phyloP scores from a whole-genome alignment of 2,113 vertebrate genomes.

The Reinhardtius hippoglossoides region DNA sequence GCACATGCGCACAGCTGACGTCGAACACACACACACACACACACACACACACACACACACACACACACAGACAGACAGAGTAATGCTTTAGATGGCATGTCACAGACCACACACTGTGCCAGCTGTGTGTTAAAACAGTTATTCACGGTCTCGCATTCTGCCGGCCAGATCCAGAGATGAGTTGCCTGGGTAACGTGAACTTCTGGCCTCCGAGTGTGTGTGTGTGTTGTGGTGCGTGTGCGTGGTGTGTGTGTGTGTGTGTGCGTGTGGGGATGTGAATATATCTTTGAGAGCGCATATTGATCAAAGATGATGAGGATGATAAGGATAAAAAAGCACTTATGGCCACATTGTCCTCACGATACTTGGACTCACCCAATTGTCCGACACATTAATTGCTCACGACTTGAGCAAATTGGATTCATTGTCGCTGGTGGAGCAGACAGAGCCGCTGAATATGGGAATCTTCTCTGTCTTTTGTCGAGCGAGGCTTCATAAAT shows the following conservation, averaged over 20 bases:
- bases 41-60: slow-evolving; percentile 68
- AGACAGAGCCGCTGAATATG: slow-evolving; percentile 43
- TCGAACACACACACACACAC: slow-evolving; percentile 7
- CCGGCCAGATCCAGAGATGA: slow-evolving; percentile 71
- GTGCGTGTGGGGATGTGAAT: background rate
- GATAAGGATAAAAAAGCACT: background rate
- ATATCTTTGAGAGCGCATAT: background rate
- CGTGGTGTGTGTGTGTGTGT: slow-evolving; percentile 18
- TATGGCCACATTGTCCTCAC: background rate
- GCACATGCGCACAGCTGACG: background rate
- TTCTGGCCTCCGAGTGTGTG: slow-evolving; percentile 46
- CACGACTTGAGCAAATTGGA: slow-evolving; percentile 41
- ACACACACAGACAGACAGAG: slow-evolving; percentile 18
- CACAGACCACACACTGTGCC: slow-evolving; percentile 83
- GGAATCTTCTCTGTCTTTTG: slow-evolving; percentile 67
- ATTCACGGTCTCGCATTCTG: slow-evolving; percentile 76
- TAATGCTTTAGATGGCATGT: slow-evolving; percentile 67
- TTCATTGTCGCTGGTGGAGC: slow-evolving; percentile 19
- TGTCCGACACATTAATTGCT: slow-evolving; percentile 33
- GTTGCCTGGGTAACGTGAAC: slow-evolving; percentile 64
- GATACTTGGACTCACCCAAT: background rate
- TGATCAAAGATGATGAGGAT: background rate
- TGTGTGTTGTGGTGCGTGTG: slow-evolving; percentile 8
- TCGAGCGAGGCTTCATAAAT: slow-evolving; percentile 71
- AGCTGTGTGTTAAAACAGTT: slow-evolving; percentile 80